Conservation (phyloP, 2,888 invertebrate species). For the Hydrotaea diabolus region DNA sequence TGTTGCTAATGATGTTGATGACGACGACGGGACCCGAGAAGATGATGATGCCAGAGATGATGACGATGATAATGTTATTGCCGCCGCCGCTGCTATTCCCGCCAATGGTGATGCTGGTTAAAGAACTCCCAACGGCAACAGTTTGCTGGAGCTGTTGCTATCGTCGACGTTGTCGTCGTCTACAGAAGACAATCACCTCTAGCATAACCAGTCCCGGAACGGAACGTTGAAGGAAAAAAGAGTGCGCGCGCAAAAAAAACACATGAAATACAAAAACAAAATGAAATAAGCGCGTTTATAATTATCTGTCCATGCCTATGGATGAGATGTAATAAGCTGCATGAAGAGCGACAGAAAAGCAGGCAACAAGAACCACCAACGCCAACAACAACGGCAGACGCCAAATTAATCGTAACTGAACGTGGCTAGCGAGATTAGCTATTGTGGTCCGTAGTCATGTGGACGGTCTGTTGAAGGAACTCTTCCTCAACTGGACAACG, state of each 20-base stretch:
- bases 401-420: not conserved
- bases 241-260: conserved; percentile 13
- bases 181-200: conserved; percentile 14
- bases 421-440: not conserved
- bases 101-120: conserved; percentile 25
- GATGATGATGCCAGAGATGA: not conserved
- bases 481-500: not conserved
- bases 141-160: conserved; percentile 2
- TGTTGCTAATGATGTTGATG: conserved; percentile 19
- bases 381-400: conserved; percentile 2
- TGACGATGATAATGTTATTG: conserved; percentile 32
- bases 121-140: conserved; percentile 26
- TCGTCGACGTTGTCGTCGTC: not conserved
- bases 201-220: conserved; percentile 38
- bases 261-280: not conserved
- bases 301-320: conserved; percentile 53
- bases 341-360: not conserved
- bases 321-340: conserved; percentile 41
- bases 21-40: not conserved
- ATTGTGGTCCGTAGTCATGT: conserved; percentile 12
- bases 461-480: not conserved
- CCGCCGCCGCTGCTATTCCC: not conserved
- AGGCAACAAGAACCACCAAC: conserved; percentile 11
- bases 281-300: conserved; percentile 43
- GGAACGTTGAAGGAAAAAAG: not conserved